Evolutionary conservation across 1,140 invertebrate genomes (phyloP).

Genomic region (Drosophila auraria): DNA sequence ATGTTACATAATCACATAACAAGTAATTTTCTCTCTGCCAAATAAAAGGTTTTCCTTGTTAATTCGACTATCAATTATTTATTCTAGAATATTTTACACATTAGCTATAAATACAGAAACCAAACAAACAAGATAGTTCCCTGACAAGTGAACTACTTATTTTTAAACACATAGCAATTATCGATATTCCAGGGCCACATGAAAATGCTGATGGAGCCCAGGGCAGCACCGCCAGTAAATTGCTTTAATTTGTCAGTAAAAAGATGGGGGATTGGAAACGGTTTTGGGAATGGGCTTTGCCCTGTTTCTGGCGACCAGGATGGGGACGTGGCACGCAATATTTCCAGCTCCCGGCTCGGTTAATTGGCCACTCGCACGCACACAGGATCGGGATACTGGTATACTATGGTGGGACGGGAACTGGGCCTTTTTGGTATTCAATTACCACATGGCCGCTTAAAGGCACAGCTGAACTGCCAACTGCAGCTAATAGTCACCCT

Average conservation of each 20-base stretch:
- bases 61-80: not conserved
- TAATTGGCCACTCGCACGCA: slow-evolving; percentile 72
- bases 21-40: not conserved
- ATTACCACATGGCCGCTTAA: slow-evolving; percentile 62
- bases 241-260: slow-evolving; percentile 66
- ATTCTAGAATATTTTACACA: not conserved
- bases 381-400: slow-evolving; percentile 14
- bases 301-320: slow-evolving; percentile 21
- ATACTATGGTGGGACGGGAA: not conserved
- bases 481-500: slow-evolving; percentile 70
- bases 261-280: slow-evolving; percentile 8
- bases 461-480: slow-evolving; percentile 57
- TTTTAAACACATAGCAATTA: slow-evolving; percentile 35
- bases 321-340: slow-evolving; percentile 63
- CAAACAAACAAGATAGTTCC: not conserved
- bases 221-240: slow-evolving; percentile 57
- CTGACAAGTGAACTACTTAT: slow-evolving; percentile 27
- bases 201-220: slow-evolving; percentile 17
- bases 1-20: not conserved
- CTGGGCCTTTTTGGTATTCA: slow-evolving; percentile 64
- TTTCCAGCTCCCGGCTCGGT: slow-evolving; percentile 33
- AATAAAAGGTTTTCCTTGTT: not conserved
- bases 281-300: slow-evolving; percentile 1
- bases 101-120: not conserved
- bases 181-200: slow-evolving; percentile 32